These are phyloP conservation scores for Hormaphis cornu DNA, from an alignment of 1,140 invertebrate genomes.

Conservation along the genomic window DNA sequence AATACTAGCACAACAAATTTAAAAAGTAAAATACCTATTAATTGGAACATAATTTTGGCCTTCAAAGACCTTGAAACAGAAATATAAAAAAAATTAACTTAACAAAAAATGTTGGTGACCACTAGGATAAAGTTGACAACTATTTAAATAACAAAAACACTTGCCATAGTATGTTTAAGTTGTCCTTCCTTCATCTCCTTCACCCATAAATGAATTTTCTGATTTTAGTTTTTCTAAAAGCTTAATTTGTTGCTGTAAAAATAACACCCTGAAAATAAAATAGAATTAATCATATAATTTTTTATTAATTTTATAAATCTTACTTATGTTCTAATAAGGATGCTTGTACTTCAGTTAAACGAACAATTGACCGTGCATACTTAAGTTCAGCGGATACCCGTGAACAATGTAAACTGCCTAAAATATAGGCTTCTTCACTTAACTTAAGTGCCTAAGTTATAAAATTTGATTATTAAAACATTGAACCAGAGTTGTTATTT, in stretches of 20 bases:
- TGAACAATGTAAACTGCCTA: slow-evolving; percentile 80
- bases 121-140: slow-evolving; percentile 12
- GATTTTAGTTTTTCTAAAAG: slow-evolving; percentile 82
- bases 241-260: slow-evolving; percentile 80
- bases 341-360: slow-evolving; percentile 91
- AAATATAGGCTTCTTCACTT: slow-evolving; percentile 70
- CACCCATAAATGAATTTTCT: slow-evolving; percentile 83
- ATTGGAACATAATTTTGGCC: slow-evolving; percentile 26
- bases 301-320: neutral
- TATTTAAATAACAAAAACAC: slow-evolving; percentile 22
- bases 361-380: slow-evolving; percentile 83
- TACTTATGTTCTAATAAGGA: slow-evolving; percentile 95
- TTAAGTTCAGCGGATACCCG: slow-evolving; percentile 90
- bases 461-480: neutral
- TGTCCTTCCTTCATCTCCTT: slow-evolving; percentile 44
- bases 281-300: slow-evolving; percentile 33
- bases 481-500: too few relatives aligned
- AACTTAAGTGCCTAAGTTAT: slow-evolving; percentile 63
- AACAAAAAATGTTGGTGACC: slow-evolving; percentile 6
- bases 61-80: slow-evolving; percentile 7
- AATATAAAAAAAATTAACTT: slow-evolving; percentile 30
- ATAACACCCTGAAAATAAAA: slow-evolving; percentile 65
- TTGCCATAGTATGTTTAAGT: slow-evolving; percentile 20
- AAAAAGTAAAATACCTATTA: slow-evolving; percentile 18
- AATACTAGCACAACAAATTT: neutral